Base-by-base conservation (phyloP, 2,113 vertebrate genomes). In the Oxyura jamaicensis region DNA sequence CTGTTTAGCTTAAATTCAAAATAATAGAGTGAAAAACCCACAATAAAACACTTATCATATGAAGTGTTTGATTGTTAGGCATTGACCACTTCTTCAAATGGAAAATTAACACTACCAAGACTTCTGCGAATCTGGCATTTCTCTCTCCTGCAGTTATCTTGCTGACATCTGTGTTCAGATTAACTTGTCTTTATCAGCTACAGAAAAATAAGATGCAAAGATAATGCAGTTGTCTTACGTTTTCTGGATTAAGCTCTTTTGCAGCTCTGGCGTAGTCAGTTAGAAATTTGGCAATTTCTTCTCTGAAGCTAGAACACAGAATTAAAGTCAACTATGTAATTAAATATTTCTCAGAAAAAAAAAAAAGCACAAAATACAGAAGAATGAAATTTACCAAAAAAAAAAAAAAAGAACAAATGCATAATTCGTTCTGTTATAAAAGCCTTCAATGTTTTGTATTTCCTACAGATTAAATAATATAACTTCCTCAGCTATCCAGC, bases 221-320 rank as follows among this genome's bases (percentile, higher is more conserved):
- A 84, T 52, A 67, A 60, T 75, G 77, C 36, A 39, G 10, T 67
- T 35, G 44, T 39, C 94, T 95, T 95, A 95, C 96, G 39, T 94
- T 72, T 17, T 94, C 91, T 6, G 78, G 83, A 83, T 92, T 81
- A 60, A 91, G 42, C 28, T 81, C 63, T 74, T 59, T 53, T 85
- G 92, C 63, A 83, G 96, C 92, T 63, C 90, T 92, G 80, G 88
- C 78, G 68, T 95, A 94, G 63, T 93, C 66, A 36, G 95, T 93
- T 35, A 96, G 92, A 92, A 96, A 97, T 21, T 44, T 73, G 44
- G 91, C 96, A 79, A 82, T 91, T 92, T 95, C 94, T 91, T 96
- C 90, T 93, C 96, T 91, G 88, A 96, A 96, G 65, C 88, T 95
- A 53, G 83, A 95, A 82, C 19, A 79, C 67, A 89, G 60, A 95